Conservation (phyloP, 2,113 vertebrate species). For the Dipodomys ordii region DNA sequence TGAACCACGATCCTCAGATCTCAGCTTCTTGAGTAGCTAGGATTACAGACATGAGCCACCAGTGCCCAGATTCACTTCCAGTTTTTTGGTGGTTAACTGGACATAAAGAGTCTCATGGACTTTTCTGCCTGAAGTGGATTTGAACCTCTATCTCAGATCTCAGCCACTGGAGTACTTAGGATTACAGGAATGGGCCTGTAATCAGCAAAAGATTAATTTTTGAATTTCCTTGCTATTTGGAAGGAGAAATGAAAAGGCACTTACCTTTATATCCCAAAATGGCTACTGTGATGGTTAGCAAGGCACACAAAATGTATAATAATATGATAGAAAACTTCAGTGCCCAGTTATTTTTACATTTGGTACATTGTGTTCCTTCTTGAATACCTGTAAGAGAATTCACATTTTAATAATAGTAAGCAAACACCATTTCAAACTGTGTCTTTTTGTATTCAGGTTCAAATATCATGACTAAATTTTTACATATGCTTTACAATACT, state of each 20-base stretch:
- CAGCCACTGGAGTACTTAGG: no score
- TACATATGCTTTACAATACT: not conserved
- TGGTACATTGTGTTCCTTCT: constrained; percentile 96
- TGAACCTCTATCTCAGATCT: no score
- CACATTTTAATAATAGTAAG: constrained; percentile 63
- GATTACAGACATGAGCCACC: no score
- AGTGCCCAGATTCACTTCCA: no score
- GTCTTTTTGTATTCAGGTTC: constrained; percentile 22
- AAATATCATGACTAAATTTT: not conserved
- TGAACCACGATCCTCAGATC: no score
- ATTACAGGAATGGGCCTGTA: no score
- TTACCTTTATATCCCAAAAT: constrained; percentile 98
- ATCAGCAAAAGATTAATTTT: not conserved
- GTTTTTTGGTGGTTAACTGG: no score
- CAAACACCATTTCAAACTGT: constrained; percentile 51
- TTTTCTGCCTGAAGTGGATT: no score
- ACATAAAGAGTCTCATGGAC: no score
- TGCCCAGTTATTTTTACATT: constrained; percentile 97
- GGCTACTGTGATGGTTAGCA: constrained; percentile 96
- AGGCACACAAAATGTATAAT: constrained; percentile 94
- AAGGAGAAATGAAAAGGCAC: constrained; percentile 62
- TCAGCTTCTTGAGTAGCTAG: no score
- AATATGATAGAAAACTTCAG: constrained; percentile 96
- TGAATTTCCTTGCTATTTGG: not conserved
- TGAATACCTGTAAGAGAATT: constrained; percentile 95